Evolutionary conservation across 2,113 vertebrate genomes (phyloP), one percentile per base, ranked within the genome.

Genomic region (Eublepharis macularius): DNA sequence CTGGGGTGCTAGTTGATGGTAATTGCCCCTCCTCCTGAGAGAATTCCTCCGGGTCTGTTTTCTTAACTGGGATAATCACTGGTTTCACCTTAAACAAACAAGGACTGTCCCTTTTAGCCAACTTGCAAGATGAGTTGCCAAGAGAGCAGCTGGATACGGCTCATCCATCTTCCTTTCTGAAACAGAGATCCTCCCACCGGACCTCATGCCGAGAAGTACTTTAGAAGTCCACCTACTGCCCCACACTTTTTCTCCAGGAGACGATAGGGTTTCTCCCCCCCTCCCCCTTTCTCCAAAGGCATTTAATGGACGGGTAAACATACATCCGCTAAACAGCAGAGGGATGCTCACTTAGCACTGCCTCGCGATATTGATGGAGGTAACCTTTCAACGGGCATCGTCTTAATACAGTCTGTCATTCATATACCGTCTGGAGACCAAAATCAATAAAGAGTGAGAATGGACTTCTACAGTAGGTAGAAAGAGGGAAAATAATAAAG

Each of bases 381-480:
- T 92, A 92, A 84, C 92, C 89, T 87, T 94, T 96, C 94, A 92
- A 85, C 84, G 84, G 68, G 84, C 80, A 60, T 86, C 92, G 90
- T 94, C 95, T 96, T 95, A 94, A 95, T 94, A 92, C 72, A 90
- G 90, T 86, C 90, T 95, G 95, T 93, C 43, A 41, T 90, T 96
- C 3, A 1, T 94, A 88, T 86, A 92, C 93, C 83, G 83, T 88
- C 21, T 91, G 88, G 90, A 95, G 96, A 93, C 81, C 91, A 93
- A 96, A 96, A 95, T 96, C 96, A 94, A 91, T 95, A 93, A 88
- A 83, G 76, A 85, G 92, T 91, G 95, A 92, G 94, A 93, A 90
- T 60, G 77, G 86, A 80, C 92, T 92, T 88, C 84, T 87, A 93
- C 89, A 90, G 88, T 88, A 84, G 90, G 92, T 87, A 0, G 1